Evolutionary conservation across 2,797 vertebrate species (phyloP).

Genomic region (Anisognathus igniventris): DNA sequence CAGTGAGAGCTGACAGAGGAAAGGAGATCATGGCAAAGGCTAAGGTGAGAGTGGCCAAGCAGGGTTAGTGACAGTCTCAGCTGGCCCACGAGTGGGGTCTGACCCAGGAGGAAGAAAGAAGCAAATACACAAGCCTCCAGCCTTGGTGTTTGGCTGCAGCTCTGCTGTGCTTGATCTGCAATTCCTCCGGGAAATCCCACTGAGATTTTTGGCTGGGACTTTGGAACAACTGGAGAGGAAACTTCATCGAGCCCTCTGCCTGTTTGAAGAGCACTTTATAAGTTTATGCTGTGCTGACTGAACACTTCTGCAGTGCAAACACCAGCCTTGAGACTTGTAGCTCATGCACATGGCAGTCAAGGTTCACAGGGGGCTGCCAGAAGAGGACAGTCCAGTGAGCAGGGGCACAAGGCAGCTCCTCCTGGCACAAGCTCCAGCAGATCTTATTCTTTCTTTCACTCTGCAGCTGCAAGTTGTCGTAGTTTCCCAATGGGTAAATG

Average conservation of each 20-base stretch:
- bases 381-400: neutral
- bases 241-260: constrained; percentile 10
- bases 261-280: constrained; percentile 51
- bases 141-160: neutral
- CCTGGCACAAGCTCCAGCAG: neutral
- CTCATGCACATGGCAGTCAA: neutral
- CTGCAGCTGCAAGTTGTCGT: neutral
- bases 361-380: neutral
- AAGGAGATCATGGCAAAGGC: neutral
- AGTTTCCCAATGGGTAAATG: neutral
- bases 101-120: neutral
- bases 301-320: constrained; percentile 48
- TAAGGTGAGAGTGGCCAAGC: neutral
- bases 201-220: constrained; percentile 52
- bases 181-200: constrained; percentile 37
- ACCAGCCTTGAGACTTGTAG: neutral
- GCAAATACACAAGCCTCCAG: neutral
- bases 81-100: neutral
- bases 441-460: neutral
- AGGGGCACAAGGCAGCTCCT: neutral
- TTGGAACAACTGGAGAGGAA: constrained; percentile 58
- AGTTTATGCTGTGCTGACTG: constrained; percentile 50
- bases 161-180: neutral
- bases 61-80: neutral
- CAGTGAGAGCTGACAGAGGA: neutral